phyloP scores from a whole-genome alignment of 2,888 invertebrate species.

The Epistrophella euchroma region DNA sequence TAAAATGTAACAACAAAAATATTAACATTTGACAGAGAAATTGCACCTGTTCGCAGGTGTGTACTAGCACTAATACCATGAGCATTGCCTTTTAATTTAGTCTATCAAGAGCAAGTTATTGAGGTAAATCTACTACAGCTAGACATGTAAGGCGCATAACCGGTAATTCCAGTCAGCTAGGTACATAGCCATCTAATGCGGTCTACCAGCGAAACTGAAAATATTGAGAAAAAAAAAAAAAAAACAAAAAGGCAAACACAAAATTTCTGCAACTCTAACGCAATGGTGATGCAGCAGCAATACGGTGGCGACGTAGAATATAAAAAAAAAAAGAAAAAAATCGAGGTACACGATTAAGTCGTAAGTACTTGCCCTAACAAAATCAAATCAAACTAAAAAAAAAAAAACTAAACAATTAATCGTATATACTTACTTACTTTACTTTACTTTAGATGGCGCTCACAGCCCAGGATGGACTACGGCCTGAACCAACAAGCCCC shows the following conservation, averaged over 20 bases:
- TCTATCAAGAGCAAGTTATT: constrained; percentile 71
- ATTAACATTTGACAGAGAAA: constrained; percentile 68
- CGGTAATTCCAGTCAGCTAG: constrained; percentile 72
- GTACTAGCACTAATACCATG: constrained; percentile 31
- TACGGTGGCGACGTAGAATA: constrained; percentile 24
- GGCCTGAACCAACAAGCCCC: no score
- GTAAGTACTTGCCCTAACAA: no score
- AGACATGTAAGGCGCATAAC: constrained; percentile 67
- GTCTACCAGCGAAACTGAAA: constrained; percentile 73
- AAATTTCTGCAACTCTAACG: constrained; percentile 64
- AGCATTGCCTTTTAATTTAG: constrained; percentile 67
- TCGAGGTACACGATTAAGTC: background rate
- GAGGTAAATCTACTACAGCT: constrained; percentile 23
- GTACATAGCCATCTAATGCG: constrained; percentile 64
- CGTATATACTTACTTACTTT: no score
- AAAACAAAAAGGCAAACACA: constrained; percentile 11
- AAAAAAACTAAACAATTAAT: no score
- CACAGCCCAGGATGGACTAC: no score
- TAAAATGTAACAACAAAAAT: constrained; percentile 53
- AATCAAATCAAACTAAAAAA: no score
- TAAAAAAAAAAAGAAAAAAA: background rate
- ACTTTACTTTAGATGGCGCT: no score
- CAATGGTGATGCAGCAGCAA: constrained; percentile 45
- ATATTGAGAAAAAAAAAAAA: constrained; percentile 50
- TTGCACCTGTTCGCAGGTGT: constrained; percentile 71